phyloP scores from a whole-genome alignment of 2,888 invertebrate species.

The Zaprionus bogoriensis region DNA sequence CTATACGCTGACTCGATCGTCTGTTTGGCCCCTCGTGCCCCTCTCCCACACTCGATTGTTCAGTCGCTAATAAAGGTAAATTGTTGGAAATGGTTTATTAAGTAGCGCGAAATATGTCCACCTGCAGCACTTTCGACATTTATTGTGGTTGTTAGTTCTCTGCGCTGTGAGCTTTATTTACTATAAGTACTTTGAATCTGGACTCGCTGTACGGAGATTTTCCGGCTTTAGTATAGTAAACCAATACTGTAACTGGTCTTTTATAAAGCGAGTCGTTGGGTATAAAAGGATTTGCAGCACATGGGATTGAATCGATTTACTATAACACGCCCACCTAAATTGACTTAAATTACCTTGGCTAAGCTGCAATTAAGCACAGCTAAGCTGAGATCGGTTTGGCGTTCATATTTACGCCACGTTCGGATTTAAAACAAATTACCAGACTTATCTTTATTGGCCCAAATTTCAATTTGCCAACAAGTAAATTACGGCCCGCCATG shows the following conservation, averaged over 20 bases:
- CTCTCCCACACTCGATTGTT: conserved; percentile 17
- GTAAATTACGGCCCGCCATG: conserved; percentile 69
- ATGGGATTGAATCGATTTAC: conserved; percentile 39
- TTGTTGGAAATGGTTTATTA: conserved; percentile 62
- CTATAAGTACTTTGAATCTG: background rate
- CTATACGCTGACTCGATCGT: conserved; percentile 8
- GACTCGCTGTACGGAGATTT: too few relatives aligned
- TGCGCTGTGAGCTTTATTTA: background rate
- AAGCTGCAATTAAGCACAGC: conserved; percentile 37
- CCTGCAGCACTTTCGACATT: conserved; percentile 46
- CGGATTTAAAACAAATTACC: conserved; percentile 56
- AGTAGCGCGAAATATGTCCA: conserved; percentile 58
- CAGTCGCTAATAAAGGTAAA: conserved; percentile 66
- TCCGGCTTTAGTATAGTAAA: too few relatives aligned
- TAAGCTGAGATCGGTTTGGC: conserved; percentile 4
- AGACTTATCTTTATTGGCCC: conserved; percentile 70
- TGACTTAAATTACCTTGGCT: conserved; percentile 43
- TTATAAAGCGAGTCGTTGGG: background rate
- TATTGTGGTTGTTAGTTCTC: conserved; percentile 17
- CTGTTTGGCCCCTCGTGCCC: background rate
- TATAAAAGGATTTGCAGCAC: background rate
- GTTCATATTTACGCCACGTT: conserved; percentile 1
- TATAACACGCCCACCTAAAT: conserved; percentile 60
- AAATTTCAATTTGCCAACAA: conserved; percentile 74
- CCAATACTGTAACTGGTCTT: too few relatives aligned